phyloP scores from a whole-genome alignment of 2,888 invertebrate species.

The Diaphora mendica region DNA sequence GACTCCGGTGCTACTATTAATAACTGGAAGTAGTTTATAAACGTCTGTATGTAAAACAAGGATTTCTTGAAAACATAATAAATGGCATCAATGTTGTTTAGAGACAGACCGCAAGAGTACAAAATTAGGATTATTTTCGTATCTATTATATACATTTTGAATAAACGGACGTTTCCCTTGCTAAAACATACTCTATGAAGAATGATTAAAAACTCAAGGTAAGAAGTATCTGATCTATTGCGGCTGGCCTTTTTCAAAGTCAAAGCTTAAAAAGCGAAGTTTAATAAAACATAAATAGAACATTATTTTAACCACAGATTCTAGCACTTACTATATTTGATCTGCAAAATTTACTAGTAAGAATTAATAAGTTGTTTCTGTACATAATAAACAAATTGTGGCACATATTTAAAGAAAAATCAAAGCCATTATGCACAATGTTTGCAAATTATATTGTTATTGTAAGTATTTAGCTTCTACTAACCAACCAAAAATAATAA shows the following conservation, averaged over 20 bases:
- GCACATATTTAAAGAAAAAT: no score
- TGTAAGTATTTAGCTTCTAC: no score
- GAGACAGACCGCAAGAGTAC: accelerated
- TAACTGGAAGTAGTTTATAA: neutral
- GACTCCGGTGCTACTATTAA: neutral
- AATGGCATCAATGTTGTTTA: neutral
- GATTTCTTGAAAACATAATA: neutral
- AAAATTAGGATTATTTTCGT: neutral
- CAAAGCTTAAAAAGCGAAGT: neutral
- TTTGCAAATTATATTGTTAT: neutral
- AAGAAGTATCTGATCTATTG: no score
- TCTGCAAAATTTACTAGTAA: no score
- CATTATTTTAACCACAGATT: no score
- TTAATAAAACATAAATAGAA: no score
- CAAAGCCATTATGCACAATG: no score
- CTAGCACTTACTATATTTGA: no score
- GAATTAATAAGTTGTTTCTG: no score
- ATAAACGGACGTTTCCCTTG: neutral
- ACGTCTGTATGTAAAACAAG: neutral
- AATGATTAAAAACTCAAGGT: no score
- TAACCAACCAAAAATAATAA: neutral
- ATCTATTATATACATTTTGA: neutral
- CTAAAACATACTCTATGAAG: no score
- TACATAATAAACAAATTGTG: no score
- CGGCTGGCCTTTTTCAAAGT: neutral